Percentiles rank a stretch among this genome's conserved stretches.
These are phyloP conservation scores for Tursiops truncatus DNA, from an alignment of 2,113 vertebrate genomes.

Conservation along the genomic window DNA sequence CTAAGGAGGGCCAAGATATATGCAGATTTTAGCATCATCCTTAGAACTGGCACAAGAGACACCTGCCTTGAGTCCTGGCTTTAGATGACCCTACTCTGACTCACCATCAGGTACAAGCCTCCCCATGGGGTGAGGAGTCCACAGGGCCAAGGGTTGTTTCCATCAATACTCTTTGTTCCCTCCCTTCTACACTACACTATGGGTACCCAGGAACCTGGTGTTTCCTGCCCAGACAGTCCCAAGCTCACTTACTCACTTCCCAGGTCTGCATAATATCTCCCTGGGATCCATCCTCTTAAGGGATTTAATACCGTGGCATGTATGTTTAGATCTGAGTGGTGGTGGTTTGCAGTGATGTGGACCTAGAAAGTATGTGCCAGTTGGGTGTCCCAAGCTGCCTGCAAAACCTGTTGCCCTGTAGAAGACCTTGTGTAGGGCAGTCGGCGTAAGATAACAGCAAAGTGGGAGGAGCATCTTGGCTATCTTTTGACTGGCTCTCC, in stretches of 20 bases:
- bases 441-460: fast-evolving
- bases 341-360: not conserved
- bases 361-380: not conserved
- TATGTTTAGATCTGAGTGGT: not conserved
- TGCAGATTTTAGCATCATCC: not conserved
- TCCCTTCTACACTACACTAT: not conserved
- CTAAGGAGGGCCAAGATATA: not conserved
- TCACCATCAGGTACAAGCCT: not conserved
- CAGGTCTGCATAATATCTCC: not conserved
- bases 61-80: not conserved
- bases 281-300: not conserved
- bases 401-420: not conserved
- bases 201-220: not conserved
- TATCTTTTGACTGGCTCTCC: not conserved
- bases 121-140: not conserved
- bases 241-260: not conserved
- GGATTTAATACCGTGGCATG: not conserved
- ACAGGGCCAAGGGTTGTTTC: not conserved
- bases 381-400: not conserved
- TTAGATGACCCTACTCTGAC: not conserved
- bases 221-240: fast-evolving
- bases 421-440: not conserved
- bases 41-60: not conserved
- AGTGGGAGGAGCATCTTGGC: not conserved
- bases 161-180: not conserved